phyloP scores from a whole-genome alignment of 1,140 invertebrate genomes.

The Cyclargus thomasi region DNA sequence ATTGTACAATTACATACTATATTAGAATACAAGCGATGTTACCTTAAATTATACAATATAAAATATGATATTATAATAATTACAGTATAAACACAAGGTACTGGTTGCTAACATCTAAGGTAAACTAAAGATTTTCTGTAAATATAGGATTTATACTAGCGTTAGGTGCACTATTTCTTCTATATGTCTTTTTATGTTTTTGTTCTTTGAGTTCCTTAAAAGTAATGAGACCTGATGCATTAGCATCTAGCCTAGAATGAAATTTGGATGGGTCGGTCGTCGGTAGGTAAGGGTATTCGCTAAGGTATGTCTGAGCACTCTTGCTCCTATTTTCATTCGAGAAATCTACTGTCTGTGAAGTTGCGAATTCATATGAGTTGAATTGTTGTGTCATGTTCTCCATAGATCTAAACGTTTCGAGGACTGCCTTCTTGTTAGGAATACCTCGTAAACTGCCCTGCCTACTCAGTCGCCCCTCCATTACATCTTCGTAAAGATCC shows the following conservation, averaged over 20 bases:
- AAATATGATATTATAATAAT: conserved; percentile 7
- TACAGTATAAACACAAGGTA: conserved; percentile 16
- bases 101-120: conserved; percentile 7
- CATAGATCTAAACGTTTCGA: conserved; percentile 73
- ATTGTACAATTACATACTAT: conserved; percentile 35
- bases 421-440: conserved; percentile 72
- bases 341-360: conserved; percentile 59
- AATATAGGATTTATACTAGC: conserved; percentile 59
- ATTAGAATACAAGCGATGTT: neutral
- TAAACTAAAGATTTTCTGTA: conserved; percentile 50
- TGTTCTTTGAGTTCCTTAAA: conserved; percentile 56
- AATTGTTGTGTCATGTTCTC: conserved; percentile 65
- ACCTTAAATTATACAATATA: conserved; percentile 9
- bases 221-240: conserved; percentile 65
- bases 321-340: conserved; percentile 54
- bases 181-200: conserved; percentile 39
- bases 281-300: conserved; percentile 70
- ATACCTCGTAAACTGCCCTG: conserved; percentile 72
- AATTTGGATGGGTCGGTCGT: conserved; percentile 70
- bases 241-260: conserved; percentile 64
- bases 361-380: conserved; percentile 61
- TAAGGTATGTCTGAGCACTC: conserved; percentile 69
- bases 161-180: conserved; percentile 72
- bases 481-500: conserved; percentile 70
- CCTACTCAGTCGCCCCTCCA: conserved; percentile 60